Conservation (phyloP, 2,113 vertebrate species). For the Prolemur simus region DNA sequence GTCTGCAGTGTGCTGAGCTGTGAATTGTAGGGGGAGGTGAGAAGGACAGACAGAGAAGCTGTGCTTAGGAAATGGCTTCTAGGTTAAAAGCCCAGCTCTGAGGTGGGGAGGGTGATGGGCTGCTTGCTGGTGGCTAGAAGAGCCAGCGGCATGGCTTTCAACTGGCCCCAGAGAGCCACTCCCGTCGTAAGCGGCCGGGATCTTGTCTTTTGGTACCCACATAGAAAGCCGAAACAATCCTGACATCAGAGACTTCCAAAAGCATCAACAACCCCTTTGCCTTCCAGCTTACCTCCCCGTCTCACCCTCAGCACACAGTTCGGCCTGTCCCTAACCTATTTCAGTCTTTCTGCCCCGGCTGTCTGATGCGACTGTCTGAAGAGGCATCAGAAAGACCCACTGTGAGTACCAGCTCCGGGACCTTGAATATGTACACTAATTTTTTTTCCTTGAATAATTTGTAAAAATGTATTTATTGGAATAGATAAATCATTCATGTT, state of each 20-base stretch:
- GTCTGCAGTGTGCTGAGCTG: not conserved
- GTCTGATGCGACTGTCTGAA: not conserved
- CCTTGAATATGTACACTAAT: not conserved
- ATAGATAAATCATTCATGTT: not conserved
- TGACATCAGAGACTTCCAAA: not conserved
- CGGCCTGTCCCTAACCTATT: not conserved
- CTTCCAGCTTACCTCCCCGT: fast-evolving
- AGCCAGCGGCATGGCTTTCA: not conserved
- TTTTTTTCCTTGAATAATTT: not conserved
- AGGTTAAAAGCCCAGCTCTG: not conserved
- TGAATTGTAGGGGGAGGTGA: not conserved
- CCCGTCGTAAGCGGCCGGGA: not conserved
- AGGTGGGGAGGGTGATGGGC: not conserved
- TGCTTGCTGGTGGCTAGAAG: not conserved
- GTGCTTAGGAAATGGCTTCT: not conserved
- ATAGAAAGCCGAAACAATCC: not conserved
- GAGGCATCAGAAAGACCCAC: not conserved
- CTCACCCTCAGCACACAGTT: not conserved
- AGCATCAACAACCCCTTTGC: not conserved
- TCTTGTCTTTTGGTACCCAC: not conserved
- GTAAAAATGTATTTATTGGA: not conserved
- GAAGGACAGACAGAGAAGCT: not conserved
- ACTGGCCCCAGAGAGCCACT: not conserved
- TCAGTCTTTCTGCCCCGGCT: not conserved
- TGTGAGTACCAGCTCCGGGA: not conserved